Evolutionary conservation across 2,797 vertebrate species (phyloP), one percentile per base, ranked within the genome.

Genomic region (Karalla daura): DNA sequence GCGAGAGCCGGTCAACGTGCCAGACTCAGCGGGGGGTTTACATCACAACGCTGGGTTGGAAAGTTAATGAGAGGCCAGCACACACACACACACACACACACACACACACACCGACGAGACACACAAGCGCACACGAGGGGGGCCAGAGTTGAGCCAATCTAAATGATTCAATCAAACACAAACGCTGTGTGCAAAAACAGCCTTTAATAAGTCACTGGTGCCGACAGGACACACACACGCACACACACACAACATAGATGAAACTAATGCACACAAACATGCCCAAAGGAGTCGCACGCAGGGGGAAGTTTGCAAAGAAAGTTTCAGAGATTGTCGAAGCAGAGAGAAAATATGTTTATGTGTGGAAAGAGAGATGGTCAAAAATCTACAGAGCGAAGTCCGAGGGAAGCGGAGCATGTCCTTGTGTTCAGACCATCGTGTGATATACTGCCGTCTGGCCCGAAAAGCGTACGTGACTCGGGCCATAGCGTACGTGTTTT

Each of bases 1-100:
- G 84, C 52, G n/a, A 76, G 83, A 78, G 49, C 53, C 43, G 81
- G 86, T 86, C 77, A 75, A 71, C 81, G 69, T 78, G 86, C 83
- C 82, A 81, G 70, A 86, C 88, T 81, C 89, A 78, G 89, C 58
- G 7, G 84, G 90, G n/a, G 79, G 86, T 75, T 86, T 64, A 74
- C 83, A 86, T 86, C 85, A 85, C 86, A 86, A 74, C 63, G 44
- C 81, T 78, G 83, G 75, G 66, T n/a, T 65, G 71, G 82, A 80
- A 71, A 80, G 86, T 81, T 87, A 91, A 90, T 80, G 81, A 87
- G 83, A 80, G 63, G 68, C 83, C 55, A 84, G 59, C 66, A 40
- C 51, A 12, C 18, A 23, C 52, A 17, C n/a, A n/a, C 67, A 41
- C 49, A 50, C 28, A 43, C 36, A 28, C 37, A 45, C 39, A 60